Percentiles rank a stretch among this genome's conserved stretches.
These are phyloP conservation scores for Leistus spinibarbis DNA, from an alignment of 2,888 invertebrate species.

Conservation along the genomic window DNA sequence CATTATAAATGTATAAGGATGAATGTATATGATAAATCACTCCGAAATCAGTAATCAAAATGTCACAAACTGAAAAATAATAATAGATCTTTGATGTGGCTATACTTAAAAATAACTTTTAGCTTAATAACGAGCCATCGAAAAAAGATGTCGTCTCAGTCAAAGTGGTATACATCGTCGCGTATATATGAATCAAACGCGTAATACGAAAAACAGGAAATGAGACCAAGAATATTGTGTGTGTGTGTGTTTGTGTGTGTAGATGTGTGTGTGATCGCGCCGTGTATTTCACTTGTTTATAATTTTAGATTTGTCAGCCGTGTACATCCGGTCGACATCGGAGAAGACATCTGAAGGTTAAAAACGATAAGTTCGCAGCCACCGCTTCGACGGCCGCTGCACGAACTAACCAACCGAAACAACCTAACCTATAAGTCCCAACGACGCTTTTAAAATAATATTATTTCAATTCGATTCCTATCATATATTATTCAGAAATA, in stretches of 20 bases:
- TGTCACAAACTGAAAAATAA: too few species aligned
- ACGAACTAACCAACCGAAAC: background rate
- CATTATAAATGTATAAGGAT: too few species aligned
- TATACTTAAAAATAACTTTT: background rate
- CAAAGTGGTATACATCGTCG: background rate
- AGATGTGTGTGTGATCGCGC: background rate
- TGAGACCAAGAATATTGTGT: slow-evolving; percentile 11
- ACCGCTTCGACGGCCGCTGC: background rate
- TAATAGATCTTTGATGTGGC: too few species aligned
- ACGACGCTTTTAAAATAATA: background rate
- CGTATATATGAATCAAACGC: background rate
- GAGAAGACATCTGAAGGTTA: slow-evolving; percentile 30
- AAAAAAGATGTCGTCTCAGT: too few species aligned
- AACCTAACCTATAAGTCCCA: background rate
- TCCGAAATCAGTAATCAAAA: too few species aligned
- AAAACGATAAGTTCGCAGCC: background rate
- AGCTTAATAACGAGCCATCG: background rate
- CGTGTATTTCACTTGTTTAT: slow-evolving; percentile 30
- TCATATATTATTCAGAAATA: background rate
- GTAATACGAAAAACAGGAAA: slow-evolving; percentile 30
- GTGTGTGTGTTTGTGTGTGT: background rate
- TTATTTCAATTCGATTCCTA: background rate
- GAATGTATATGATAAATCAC: too few species aligned
- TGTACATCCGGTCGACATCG: slow-evolving; percentile 30
- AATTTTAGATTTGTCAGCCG: slow-evolving; percentile 38